phyloP scores from a whole-genome alignment of 2,888 invertebrate species.

The Parascotia fuliginaria region DNA sequence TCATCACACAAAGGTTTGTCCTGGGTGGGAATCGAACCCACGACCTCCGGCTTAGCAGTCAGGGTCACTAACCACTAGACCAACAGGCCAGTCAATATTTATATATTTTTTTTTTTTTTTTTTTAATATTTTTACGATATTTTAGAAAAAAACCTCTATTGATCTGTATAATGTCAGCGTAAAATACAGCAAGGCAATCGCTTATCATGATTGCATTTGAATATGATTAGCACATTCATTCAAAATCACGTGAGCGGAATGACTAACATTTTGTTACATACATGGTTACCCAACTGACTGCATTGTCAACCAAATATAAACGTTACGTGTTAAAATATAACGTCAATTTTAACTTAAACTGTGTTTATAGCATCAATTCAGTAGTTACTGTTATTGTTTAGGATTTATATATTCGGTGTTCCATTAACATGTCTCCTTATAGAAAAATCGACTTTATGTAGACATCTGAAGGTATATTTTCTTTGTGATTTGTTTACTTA shows the following conservation, averaged over 20 bases:
- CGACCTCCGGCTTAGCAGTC: too few relatives aligned
- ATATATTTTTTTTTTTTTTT: too few relatives aligned
- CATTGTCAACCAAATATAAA: conserved; percentile 18
- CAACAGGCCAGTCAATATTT: too few relatives aligned
- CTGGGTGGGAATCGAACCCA: too few relatives aligned
- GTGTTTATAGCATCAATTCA: neutral
- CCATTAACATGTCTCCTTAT: conserved; percentile 4
- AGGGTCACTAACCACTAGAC: too few relatives aligned
- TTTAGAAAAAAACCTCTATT: neutral
- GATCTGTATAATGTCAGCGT: too few relatives aligned
- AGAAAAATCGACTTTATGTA: conserved; percentile 17
- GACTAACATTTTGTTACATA: conserved; percentile 23
- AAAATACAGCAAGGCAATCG: too few relatives aligned
- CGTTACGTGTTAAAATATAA: neutral
- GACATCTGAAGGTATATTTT: conserved; percentile 22
- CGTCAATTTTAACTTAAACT: too few relatives aligned
- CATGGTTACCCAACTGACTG: neutral
- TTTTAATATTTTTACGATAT: neutral
- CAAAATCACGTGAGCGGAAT: conserved; percentile 47
- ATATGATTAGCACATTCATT: conserved; percentile 35
- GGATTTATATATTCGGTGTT: conserved; percentile 13
- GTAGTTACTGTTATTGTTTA: conserved; percentile 15
- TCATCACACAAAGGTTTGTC: too few relatives aligned
- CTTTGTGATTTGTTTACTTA: conserved; percentile 32
- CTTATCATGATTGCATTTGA: conserved; percentile 25